A percentile compares a stretch with the other conserved stretches of the same genome.
These are phyloP conservation scores for Galaxea fascicularis DNA, from an alignment of 92 coral and sea anemone species.

Conservation along the genomic window DNA sequence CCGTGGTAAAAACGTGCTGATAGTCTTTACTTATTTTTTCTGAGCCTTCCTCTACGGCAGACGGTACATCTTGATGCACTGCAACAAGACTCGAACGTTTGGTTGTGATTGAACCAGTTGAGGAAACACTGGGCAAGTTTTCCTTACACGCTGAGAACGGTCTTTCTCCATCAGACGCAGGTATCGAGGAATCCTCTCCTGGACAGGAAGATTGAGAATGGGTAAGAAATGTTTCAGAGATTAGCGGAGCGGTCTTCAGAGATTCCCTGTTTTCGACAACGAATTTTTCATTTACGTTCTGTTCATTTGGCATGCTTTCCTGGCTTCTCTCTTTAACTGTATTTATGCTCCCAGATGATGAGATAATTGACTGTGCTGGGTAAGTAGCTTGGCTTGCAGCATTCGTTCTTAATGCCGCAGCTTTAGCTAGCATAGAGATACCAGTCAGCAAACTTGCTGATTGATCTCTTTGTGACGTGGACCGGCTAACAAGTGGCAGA, in stretches of 20 bases:
- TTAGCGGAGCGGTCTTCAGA: neutral
- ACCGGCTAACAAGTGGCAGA: neutral
- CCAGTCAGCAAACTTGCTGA: neutral
- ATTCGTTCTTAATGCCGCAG: neutral
- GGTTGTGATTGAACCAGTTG: neutral
- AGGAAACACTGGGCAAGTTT: neutral
- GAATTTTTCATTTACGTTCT: neutral
- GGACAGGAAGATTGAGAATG: neutral
- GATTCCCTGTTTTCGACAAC: neutral
- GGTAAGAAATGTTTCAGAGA: neutral
- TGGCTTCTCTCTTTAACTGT: neutral
- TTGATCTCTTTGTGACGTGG: neutral
- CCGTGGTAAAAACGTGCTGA: neutral
- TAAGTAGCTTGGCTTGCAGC: neutral
- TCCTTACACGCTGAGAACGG: neutral
- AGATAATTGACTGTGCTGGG: neutral
- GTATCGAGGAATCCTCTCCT: neutral
- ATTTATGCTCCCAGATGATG: neutral
- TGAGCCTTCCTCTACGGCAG: neutral
- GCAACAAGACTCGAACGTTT: neutral
- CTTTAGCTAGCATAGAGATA: neutral
- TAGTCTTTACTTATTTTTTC: neutral
- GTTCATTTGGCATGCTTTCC: neutral
- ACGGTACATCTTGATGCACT: neutral
- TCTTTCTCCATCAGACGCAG: conserved; percentile 3